A percentile compares a stretch with the other conserved stretches of the same genome.
Evolutionary conservation across 2,888 invertebrate species (phyloP).

Genomic region (Scrobipalpa costella): DNA sequence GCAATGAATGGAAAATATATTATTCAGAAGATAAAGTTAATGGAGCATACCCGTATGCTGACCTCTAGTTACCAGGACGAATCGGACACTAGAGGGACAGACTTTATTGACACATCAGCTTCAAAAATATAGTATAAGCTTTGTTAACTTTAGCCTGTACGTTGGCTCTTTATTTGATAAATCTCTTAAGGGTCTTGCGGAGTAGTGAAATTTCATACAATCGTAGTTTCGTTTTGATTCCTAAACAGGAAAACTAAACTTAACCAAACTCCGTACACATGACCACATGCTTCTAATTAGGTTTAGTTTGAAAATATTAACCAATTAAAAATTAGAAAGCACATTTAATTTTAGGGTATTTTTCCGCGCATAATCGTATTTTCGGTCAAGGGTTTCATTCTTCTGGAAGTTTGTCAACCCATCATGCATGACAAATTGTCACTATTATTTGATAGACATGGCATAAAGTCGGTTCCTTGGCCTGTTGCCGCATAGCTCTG

Average conservation of each 20-base stretch:
- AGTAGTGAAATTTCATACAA: too few species aligned
- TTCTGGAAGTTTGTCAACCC: too few species aligned
- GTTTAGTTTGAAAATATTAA: too few species aligned
- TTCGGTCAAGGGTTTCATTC: too few species aligned
- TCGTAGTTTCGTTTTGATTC: too few species aligned
- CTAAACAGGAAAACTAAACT: too few species aligned
- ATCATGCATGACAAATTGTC: not conserved
- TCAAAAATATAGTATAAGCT: constrained; percentile 1
- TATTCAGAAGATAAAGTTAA: not conserved
- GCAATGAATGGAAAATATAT: not conserved
- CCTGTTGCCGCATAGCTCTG: not conserved
- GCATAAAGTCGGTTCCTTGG: too few species aligned
- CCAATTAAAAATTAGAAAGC: too few species aligned
- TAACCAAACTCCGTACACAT: too few species aligned
- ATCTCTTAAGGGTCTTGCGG: not conserved
- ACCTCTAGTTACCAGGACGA: constrained; percentile 25
- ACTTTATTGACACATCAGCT: constrained; percentile 10
- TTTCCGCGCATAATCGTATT: too few species aligned
- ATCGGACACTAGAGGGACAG: constrained; percentile 13
- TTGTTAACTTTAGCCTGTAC: not conserved
- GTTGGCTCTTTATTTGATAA: not conserved
- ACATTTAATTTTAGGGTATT: too few species aligned
- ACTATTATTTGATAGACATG: not conserved
- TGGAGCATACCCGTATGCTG: constrained; percentile 19
- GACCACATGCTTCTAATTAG: too few species aligned